A percentile compares a stretch with the other conserved stretches of the same genome.
Conservation (phyloP, 2,888 invertebrate genomes). For the Brachypterus glaber region DNA sequence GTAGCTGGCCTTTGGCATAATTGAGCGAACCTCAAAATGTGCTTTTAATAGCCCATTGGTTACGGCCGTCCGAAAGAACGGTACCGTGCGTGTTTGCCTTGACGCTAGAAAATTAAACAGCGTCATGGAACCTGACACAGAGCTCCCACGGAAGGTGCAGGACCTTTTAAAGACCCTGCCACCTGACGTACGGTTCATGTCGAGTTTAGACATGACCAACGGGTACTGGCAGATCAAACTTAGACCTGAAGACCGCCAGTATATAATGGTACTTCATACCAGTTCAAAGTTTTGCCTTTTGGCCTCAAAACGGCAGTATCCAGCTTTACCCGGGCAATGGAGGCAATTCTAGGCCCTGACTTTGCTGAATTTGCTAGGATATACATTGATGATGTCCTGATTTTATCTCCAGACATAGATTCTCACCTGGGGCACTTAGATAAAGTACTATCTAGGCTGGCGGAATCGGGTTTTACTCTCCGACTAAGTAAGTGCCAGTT, state of each 20-base stretch:
- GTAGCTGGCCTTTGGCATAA: no score
- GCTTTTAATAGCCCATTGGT: no score
- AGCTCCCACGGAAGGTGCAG: slow-evolving; percentile 11
- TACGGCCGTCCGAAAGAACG: no score
- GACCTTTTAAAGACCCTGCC: slow-evolving; percentile 19
- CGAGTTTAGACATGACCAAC: slow-evolving; percentile 19
- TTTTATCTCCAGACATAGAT: slow-evolving; percentile 16
- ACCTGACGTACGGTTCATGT: slow-evolving; percentile 15
- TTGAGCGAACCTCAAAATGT: no score
- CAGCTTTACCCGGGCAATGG: slow-evolving; percentile 15
- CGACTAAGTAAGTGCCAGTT: slow-evolving; percentile 22
- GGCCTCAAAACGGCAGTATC: no score
- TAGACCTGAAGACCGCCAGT: slow-evolving; percentile 16
- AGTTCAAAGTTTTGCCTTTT: no score
- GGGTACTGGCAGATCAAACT: slow-evolving; percentile 25
- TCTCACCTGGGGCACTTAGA: slow-evolving; percentile 16
- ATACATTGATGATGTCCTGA: no score
- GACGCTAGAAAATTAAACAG: no score
- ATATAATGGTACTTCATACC: slow-evolving; percentile 18
- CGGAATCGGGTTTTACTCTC: slow-evolving; percentile 18
- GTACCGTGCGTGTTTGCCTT: no score
- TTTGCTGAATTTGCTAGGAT: slow-evolving; percentile 13
- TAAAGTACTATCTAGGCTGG: slow-evolving; percentile 12
- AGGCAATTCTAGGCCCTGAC: slow-evolving; percentile 15
- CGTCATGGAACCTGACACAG: slow-evolving; percentile 12